Percentiles rank a stretch among this genome's conserved stretches.
phyloP scores from a whole-genome alignment of 2,888 invertebrate genomes.

The Epistrophe grossulariae region DNA sequence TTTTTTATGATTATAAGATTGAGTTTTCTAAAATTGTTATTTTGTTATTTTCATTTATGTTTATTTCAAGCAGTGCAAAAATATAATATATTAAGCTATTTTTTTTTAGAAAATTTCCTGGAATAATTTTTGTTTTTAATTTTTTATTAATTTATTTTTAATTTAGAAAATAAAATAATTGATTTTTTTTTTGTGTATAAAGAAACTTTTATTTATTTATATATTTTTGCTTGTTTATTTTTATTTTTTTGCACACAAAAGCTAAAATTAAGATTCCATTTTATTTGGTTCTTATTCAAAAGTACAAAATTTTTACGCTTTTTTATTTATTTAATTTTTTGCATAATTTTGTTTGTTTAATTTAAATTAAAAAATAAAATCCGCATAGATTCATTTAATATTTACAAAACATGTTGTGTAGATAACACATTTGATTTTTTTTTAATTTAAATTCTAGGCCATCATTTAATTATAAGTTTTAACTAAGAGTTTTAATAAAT shows the following conservation, averaged over 20 bases:
- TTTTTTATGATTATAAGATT: slow-evolving; percentile 39
- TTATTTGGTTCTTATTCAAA: slow-evolving; percentile 39
- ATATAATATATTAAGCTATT: slow-evolving; percentile 68
- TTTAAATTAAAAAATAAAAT: slow-evolving; percentile 40
- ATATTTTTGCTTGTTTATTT: slow-evolving; percentile 22
- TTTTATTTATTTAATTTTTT: slow-evolving; percentile 4
- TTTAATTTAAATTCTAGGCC: slow-evolving; percentile 50
- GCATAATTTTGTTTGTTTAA: slow-evolving; percentile 25
- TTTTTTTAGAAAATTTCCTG: slow-evolving; percentile 43
- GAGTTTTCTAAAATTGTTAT: slow-evolving; percentile 47
- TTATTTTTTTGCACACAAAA: slow-evolving; percentile 53
- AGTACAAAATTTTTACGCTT: slow-evolving; percentile 64
- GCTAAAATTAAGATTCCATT: slow-evolving; percentile 55
- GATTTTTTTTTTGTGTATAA: slow-evolving; percentile 39
- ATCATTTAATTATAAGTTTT: slow-evolving; percentile 67
- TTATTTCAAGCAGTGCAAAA: slow-evolving; percentile 70
- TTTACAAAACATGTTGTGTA: slow-evolving; percentile 44
- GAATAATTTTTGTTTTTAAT: slow-evolving; percentile 3
- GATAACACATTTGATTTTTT: slow-evolving; percentile 36
- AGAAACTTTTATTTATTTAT: slow-evolving; percentile 17
- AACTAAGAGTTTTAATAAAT: slow-evolving; percentile 61
- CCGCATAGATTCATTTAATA: slow-evolving; percentile 47
- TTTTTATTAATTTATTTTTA: slow-evolving; percentile 24
- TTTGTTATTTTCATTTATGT: slow-evolving; percentile 19
- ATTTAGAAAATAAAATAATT: slow-evolving; percentile 29